Conservation (phyloP, 2,888 invertebrate genomes). For the Lobophora halterata region DNA sequence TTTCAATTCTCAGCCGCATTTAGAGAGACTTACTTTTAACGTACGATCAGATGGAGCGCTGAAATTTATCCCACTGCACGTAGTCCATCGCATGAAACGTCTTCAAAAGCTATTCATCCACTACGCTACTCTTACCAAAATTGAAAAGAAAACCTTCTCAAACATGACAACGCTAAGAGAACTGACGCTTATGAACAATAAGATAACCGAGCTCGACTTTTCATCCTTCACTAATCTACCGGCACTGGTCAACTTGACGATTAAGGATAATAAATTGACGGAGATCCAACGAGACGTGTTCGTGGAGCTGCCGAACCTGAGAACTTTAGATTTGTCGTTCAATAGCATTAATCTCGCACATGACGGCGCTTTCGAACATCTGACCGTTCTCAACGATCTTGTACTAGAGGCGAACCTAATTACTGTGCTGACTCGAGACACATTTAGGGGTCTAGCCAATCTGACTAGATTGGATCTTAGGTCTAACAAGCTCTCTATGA, state of each 20-base stretch:
- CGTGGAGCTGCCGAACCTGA: constrained; percentile 85
- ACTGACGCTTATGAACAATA: constrained; percentile 86
- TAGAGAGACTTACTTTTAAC: constrained; percentile 85
- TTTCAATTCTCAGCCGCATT: constrained; percentile 85
- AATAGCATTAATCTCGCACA: constrained; percentile 93
- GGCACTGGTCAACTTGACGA: constrained; percentile 84
- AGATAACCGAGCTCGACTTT: constrained; percentile 85
- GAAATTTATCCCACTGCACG: constrained; percentile 85
- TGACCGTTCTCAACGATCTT: constrained; percentile 87
- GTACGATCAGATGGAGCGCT: constrained; percentile 85
- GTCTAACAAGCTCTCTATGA: constrained; percentile 87
- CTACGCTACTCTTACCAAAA: constrained; percentile 85
- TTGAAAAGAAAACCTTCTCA: constrained; percentile 87
- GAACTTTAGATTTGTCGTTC: constrained; percentile 89
- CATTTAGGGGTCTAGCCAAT: constrained; percentile 87
- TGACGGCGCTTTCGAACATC: constrained; percentile 89
- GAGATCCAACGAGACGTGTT: constrained; percentile 89
- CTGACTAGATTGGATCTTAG: constrained; percentile 88
- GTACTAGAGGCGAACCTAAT: constrained; percentile 90
- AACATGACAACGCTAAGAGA: constrained; percentile 86
- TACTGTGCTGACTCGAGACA: constrained; percentile 87
- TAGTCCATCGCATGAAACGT: constrained; percentile 83
- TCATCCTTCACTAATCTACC: constrained; percentile 88
- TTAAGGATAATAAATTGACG: constrained; percentile 88
- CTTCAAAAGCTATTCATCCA: constrained; percentile 85